phyloP scores from a whole-genome alignment of 2,797 vertebrate species.

The Antrozous pallidus region DNA sequence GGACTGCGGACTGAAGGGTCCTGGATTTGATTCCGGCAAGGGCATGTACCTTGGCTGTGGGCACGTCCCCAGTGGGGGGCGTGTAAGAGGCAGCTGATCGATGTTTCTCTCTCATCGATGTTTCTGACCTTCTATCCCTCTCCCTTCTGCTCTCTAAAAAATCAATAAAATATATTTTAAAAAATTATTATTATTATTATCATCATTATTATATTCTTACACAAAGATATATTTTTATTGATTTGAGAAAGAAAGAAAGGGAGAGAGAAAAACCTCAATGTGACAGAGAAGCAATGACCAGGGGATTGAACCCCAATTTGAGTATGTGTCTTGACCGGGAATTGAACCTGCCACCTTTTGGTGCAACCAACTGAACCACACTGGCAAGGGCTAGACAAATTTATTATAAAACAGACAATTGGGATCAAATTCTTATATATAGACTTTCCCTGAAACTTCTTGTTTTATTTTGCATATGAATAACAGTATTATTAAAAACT shows the following conservation, averaged over 20 bases:
- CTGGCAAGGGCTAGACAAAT: not conserved
- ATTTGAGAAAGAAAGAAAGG: not conserved
- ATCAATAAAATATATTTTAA: too few relatives aligned
- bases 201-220: not conserved
- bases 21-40: too few relatives aligned
- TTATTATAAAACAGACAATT: not conserved
- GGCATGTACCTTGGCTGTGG: too few relatives aligned
- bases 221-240: not conserved
- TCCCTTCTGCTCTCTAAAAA: too few relatives aligned
- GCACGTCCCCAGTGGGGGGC: too few relatives aligned
- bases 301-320: not conserved
- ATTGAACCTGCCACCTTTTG: not conserved
- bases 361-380: not conserved
- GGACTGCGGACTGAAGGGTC: too few relatives aligned
- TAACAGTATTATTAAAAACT: not conserved
- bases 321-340: not conserved
- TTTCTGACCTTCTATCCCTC: too few relatives aligned
- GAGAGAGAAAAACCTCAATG: not conserved
- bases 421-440: not conserved
- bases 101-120: too few relatives aligned
- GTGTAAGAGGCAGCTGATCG: too few relatives aligned
- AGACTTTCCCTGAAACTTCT: not conserved
- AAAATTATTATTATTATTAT: not conserved
- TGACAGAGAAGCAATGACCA: not conserved
- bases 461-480: slow-evolving; percentile 31